Evolutionary conservation across 92 coral and sea anemone genomes (phyloP).

Genomic region (Porites rus): DNA sequence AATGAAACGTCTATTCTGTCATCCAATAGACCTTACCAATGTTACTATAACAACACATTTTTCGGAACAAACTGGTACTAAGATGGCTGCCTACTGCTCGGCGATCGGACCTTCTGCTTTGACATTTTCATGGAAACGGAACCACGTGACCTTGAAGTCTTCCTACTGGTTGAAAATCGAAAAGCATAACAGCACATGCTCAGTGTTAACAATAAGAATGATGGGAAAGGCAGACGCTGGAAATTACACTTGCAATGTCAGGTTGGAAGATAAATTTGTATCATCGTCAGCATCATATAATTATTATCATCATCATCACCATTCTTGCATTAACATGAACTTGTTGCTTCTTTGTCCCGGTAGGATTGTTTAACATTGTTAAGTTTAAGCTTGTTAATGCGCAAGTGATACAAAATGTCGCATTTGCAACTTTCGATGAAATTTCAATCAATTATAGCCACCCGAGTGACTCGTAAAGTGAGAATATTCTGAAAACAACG

Average conservation of each 20-base stretch:
- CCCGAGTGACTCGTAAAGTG: too few relatives aligned
- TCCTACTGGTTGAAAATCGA: constrained; percentile 56
- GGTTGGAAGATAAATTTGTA: constrained; percentile 8
- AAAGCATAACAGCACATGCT: constrained; percentile 37
- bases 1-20: too few relatives aligned
- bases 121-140: constrained; percentile 44
- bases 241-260: constrained; percentile 46
- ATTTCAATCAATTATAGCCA: too few relatives aligned
- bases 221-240: constrained; percentile 53
- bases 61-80: neutral
- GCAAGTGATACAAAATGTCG: too few relatives aligned
- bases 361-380: too few relatives aligned
- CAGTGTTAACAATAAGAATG: constrained; percentile 40
- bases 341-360: too few relatives aligned
- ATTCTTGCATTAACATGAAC: too few relatives aligned
- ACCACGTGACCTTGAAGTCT: constrained; percentile 16
- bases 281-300: neutral
- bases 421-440: too few relatives aligned
- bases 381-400: too few relatives aligned
- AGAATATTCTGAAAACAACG: too few relatives aligned
- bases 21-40: neutral
- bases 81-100: constrained; percentile 30
- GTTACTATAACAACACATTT: neutral
- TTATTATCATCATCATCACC: neutral
- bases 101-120: constrained; percentile 23